Evolutionary conservation across 1,140 invertebrate species (phyloP), one percentile per base, ranked within the genome.

Genomic region (Drosophila bipectinata): DNA sequence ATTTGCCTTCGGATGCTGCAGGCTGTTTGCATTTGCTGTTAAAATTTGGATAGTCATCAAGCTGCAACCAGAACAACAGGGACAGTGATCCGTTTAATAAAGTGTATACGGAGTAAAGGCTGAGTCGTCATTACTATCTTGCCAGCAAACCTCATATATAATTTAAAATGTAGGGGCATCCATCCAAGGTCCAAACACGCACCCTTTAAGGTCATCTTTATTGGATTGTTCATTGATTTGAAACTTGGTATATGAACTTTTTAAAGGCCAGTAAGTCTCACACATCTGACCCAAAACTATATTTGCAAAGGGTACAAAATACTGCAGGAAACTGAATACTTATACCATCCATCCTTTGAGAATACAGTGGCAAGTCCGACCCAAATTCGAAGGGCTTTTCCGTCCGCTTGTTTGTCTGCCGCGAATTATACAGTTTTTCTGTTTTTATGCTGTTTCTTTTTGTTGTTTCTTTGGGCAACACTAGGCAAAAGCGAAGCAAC

Each of bases 1-100:
- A 18, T 71, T 72, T 44, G 55, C 18, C 41, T 61, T 54, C 32
- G 71, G 51, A 18, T 51, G 51, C 45, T 67, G 62, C 34, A 28
- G 61, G 48, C 51, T 57, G 15, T 55, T 56, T 67, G 52, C 26
- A 30, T 24, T 8, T 49, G 37, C 48, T 56, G 28, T 37, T 34
- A 52, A 59, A 21, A 45, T 24, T 62, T 57, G 28, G 57, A 62
- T 6, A 37, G 57, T 52, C 57, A 52, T 26, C n/a, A 52, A 15
- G 21, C 4, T 60, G 30, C 53, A 47, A 24, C 18, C 15, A 21
- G 21, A 54, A 14, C 12, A 47, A 47, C 44, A 21, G 44, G 24
- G 18, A 6, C 44, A 18, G 8, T 47, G 44, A 47, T 47, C 44
- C 44, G 44, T 7, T 18, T 18, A 6, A 21, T 47, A 21, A 47